A percentile compares a stretch with the other conserved stretches of the same genome.
phyloP scores from a whole-genome alignment of 2,888 invertebrate species.

The Drosophila birchii region DNA sequence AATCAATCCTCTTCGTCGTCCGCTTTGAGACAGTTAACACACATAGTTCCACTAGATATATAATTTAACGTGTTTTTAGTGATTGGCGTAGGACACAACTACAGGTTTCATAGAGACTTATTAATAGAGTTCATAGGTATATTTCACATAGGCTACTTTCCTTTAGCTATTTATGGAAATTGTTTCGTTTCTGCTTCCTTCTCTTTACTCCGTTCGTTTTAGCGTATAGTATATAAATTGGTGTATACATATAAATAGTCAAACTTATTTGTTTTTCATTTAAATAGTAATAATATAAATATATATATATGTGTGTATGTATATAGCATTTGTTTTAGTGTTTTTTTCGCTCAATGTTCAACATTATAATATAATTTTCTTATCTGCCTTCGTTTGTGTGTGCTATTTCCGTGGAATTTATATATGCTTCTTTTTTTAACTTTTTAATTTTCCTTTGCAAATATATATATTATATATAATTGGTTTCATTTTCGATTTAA shows the following conservation, averaged over 20 bases:
- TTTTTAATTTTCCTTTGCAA: slow-evolving; percentile 49
- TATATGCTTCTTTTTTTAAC: slow-evolving; percentile 43
- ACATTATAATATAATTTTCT: slow-evolving; percentile 67
- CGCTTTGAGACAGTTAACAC: slow-evolving; percentile 42
- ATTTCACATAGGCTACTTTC: slow-evolving; percentile 62
- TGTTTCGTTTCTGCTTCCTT: slow-evolving; percentile 40
- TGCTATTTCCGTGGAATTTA: slow-evolving; percentile 44
- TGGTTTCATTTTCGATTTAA: slow-evolving; percentile 17
- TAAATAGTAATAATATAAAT: slow-evolving; percentile 69
- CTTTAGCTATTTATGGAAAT: slow-evolving; percentile 64
- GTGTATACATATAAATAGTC: slow-evolving; percentile 75
- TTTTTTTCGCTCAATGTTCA: slow-evolving; percentile 52
- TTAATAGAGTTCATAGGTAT: slow-evolving; percentile 51
- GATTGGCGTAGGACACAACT: slow-evolving; percentile 74
- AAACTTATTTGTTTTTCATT: slow-evolving; percentile 62
- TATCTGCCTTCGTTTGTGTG: slow-evolving; percentile 36
- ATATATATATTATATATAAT: slow-evolving; percentile 56
- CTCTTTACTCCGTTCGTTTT: slow-evolving; percentile 29
- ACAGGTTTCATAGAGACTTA: slow-evolving; percentile 61
- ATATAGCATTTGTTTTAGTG: slow-evolving; percentile 58
- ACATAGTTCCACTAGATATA: slow-evolving; percentile 35
- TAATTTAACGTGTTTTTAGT: slow-evolving; percentile 42
- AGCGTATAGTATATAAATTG: slow-evolving; percentile 64
- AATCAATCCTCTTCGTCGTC: slow-evolving; percentile 4
- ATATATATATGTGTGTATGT: slow-evolving; percentile 61